Conservation (phyloP, 2,113 vertebrate genomes). For the Casuarius casuarius region DNA sequence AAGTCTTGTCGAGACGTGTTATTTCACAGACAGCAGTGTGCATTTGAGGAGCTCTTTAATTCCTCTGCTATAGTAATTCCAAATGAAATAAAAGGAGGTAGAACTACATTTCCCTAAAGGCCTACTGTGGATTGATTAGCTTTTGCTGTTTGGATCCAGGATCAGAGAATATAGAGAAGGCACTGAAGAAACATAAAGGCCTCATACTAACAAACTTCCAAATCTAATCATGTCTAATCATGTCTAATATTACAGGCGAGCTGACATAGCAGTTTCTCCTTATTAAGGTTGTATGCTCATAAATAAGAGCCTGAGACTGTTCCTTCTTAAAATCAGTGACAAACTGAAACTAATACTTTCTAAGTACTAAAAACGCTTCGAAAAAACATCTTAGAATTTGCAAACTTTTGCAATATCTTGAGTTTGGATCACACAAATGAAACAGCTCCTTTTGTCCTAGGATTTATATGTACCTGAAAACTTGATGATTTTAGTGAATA, state of each 20-base stretch:
- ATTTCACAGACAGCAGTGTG: background rate
- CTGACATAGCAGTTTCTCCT: background rate
- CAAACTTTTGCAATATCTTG: background rate
- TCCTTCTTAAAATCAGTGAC: background rate
- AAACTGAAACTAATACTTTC: background rate
- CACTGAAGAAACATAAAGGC: background rate
- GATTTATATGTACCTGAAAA: background rate
- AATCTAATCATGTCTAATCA: background rate
- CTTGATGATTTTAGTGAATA: background rate
- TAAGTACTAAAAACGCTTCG: background rate
- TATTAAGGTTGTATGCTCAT: background rate
- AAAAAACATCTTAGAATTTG: background rate
- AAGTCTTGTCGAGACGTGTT: background rate
- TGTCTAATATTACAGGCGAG: background rate
- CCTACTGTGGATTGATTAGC: background rate
- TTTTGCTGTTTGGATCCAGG: background rate
- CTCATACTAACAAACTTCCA: background rate
- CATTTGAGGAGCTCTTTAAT: background rate
- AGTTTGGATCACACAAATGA: background rate
- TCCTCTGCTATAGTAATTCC: background rate
- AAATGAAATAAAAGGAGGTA: background rate
- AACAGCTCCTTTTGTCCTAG: background rate
- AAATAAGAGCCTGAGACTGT: background rate
- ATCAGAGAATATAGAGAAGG: background rate
- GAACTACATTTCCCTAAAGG: background rate